Percentiles rank a stretch among this genome's conserved stretches.
Evolutionary conservation across 1,140 invertebrate species (phyloP).

Genomic region (Radopholus similis): DNA sequence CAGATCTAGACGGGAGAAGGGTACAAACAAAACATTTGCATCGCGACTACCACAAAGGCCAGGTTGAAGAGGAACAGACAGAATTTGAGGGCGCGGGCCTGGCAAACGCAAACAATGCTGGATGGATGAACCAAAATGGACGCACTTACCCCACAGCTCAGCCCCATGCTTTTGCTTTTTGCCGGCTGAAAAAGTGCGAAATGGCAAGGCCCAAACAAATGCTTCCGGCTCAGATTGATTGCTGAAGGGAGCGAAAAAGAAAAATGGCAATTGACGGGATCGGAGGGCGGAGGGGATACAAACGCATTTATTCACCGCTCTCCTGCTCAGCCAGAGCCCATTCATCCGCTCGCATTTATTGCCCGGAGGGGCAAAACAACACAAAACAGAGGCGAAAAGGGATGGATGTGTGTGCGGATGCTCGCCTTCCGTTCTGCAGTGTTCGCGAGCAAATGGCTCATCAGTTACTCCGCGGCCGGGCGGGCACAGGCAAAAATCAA

Average conservation of each 20-base stretch:
- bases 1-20: constrained; percentile 45
- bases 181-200: neutral
- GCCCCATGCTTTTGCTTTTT: constrained; percentile 19
- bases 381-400: too few species aligned
- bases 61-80: constrained; percentile 57
- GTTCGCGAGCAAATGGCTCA: too few species aligned
- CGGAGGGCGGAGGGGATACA: too few species aligned
- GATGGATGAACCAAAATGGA: neutral
- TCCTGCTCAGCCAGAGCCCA: too few species aligned
- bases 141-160: constrained; percentile 31
- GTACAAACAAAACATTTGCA: neutral
- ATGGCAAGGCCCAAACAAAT: neutral
- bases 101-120: constrained; percentile 26
- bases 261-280: neutral
- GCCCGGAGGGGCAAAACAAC: too few species aligned
- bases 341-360: too few species aligned
- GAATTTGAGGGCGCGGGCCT: constrained; percentile 53
- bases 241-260: neutral
- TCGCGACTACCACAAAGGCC: constrained; percentile 50
- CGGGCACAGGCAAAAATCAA: too few species aligned
- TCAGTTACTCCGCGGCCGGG: too few species aligned
- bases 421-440: too few species aligned
- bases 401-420: too few species aligned
- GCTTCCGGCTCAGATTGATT: neutral
- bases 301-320: too few species aligned